phyloP scores from a whole-genome alignment of 2,797 vertebrate species.

The Gephyroberyx darwinii region DNA sequence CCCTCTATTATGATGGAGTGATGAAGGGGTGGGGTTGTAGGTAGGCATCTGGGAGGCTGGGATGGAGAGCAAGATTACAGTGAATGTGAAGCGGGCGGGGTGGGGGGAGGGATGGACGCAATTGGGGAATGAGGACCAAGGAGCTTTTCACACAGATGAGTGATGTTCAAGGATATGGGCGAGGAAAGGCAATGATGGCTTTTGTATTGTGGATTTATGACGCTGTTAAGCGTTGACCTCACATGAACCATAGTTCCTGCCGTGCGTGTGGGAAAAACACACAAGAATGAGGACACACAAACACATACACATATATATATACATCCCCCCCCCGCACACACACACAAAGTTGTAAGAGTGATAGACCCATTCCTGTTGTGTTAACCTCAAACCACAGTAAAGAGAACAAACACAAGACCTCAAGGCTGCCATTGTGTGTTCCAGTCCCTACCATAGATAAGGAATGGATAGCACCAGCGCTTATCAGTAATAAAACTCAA shows the following conservation, averaged over 20 bases:
- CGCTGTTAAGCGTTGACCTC: slow-evolving; percentile 60
- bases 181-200: slow-evolving; percentile 60
- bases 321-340: slow-evolving; percentile 28
- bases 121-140: slow-evolving; percentile 14
- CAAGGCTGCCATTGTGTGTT: slow-evolving; percentile 56
- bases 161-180: slow-evolving; percentile 55
- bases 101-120: neutral
- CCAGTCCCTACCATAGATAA: slow-evolving; percentile 50
- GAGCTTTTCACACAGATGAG: slow-evolving; percentile 46
- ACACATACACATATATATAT: slow-evolving; percentile 28
- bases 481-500: slow-evolving; percentile 27
- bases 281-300: slow-evolving; percentile 17
- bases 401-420: slow-evolving; percentile 57
- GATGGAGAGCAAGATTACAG: slow-evolving; percentile 24
- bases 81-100: slow-evolving; percentile 4
- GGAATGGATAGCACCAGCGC: slow-evolving; percentile 28
- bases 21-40: slow-evolving; percentile 28
- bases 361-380: slow-evolving; percentile 58
- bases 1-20: slow-evolving; percentile 49
- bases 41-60: slow-evolving; percentile 4
- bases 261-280: slow-evolving; percentile 54
- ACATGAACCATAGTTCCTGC: slow-evolving; percentile 51
- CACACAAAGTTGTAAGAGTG: slow-evolving; percentile 35
- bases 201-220: slow-evolving; percentile 64
- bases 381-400: slow-evolving; percentile 42